A percentile compares a stretch with the other conserved stretches of the same genome.
phyloP scores from a whole-genome alignment of 2,797 vertebrate genomes.

The Enteromius afrohamiltoni region DNA sequence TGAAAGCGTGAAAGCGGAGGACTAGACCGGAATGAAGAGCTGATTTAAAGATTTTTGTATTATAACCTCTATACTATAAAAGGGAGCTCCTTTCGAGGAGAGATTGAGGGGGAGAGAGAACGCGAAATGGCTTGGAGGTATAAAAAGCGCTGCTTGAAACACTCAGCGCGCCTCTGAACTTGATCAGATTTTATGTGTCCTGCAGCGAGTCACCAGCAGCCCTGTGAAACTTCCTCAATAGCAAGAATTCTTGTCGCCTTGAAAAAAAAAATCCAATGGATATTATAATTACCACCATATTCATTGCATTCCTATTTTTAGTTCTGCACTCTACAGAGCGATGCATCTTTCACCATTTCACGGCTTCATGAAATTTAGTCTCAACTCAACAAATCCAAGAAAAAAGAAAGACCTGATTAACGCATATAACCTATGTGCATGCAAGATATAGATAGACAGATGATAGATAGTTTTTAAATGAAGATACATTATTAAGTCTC shows the following conservation, averaged over 20 bases:
- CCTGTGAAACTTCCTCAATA: slow-evolving; percentile 85
- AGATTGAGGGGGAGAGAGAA: slow-evolving; percentile 79
- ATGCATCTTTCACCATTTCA: slow-evolving; percentile 72
- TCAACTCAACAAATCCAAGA: background rate
- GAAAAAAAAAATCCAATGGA: slow-evolving; percentile 75
- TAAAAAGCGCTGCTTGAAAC: slow-evolving; percentile 91
- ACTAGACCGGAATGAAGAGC: slow-evolving; percentile 74
- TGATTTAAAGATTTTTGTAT: slow-evolving; percentile 76
- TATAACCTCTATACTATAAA: slow-evolving; percentile 85
- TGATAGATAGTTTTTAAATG: slow-evolving; percentile 34
- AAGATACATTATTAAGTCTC: no score
- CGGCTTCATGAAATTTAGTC: slow-evolving; percentile 67
- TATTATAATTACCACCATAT: slow-evolving; percentile 88
- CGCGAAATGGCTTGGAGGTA: slow-evolving; percentile 86
- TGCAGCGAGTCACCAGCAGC: slow-evolving; percentile 89
- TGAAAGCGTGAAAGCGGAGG: slow-evolving; percentile 76
- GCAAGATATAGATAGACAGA: slow-evolving; percentile 50
- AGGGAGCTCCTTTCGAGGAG: slow-evolving; percentile 83
- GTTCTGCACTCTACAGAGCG: slow-evolving; percentile 80
- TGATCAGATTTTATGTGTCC: slow-evolving; percentile 96
- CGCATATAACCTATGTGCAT: slow-evolving; percentile 10
- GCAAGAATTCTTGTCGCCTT: slow-evolving; percentile 79
- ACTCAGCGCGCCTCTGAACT: slow-evolving; percentile 93
- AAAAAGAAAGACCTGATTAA: background rate
- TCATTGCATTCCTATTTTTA: slow-evolving; percentile 83